Percentiles rank a stretch among this genome's conserved stretches.
These are phyloP conservation scores for Gordius sp. DNA, from an alignment of 2,888 invertebrate species.

Conservation along the genomic window DNA sequence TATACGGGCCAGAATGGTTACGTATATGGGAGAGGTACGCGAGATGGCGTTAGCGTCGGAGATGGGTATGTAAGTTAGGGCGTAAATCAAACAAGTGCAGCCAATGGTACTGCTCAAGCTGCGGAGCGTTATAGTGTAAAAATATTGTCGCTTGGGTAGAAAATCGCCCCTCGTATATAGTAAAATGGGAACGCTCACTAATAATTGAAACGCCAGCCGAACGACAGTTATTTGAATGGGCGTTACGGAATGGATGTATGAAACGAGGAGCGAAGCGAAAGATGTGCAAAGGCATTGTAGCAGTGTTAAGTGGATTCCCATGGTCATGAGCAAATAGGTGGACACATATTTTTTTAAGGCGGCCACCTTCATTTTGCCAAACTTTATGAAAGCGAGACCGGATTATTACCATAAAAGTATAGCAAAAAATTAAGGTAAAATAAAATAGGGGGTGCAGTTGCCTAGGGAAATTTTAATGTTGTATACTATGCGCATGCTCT, in stretches of 20 bases:
- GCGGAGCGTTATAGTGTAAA: background rate
- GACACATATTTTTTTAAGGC: too few relatives aligned
- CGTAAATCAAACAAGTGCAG: background rate
- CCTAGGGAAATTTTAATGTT: too few relatives aligned
- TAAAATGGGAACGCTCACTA: background rate
- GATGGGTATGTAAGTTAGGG: background rate
- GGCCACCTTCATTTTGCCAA: too few relatives aligned
- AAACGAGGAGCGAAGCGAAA: background rate
- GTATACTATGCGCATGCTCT: too few relatives aligned
- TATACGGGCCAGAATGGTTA: background rate
- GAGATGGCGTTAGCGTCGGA: slow-evolving; percentile 2
- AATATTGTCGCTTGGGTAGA: background rate
- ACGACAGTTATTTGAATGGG: background rate
- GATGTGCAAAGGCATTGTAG: background rate
- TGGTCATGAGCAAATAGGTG: too few relatives aligned
- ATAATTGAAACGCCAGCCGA: background rate
- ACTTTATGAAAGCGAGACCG: too few relatives aligned
- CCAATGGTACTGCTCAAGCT: background rate
- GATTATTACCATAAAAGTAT: too few relatives aligned
- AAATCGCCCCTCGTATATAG: background rate
- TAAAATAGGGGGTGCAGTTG: too few relatives aligned
- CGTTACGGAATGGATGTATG: background rate
- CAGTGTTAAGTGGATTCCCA: slow-evolving; percentile 1
- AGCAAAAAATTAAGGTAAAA: too few relatives aligned
- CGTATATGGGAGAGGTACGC: slow-evolving; percentile 7